Evolutionary conservation across 2,113 vertebrate species (phyloP), one percentile per base, ranked within the genome.

Genomic region (Arothron firmamentum): DNA sequence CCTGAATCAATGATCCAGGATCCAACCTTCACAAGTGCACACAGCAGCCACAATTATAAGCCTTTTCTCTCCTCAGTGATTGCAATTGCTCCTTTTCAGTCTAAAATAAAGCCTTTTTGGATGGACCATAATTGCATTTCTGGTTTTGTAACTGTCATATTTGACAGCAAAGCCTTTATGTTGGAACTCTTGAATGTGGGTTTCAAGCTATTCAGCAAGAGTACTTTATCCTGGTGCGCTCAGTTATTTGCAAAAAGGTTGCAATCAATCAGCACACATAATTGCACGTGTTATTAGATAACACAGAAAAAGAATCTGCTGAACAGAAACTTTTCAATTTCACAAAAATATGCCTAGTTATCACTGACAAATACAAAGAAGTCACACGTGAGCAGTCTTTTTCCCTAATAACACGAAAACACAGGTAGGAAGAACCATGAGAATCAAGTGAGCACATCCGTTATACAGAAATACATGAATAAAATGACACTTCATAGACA

Each of bases 11-110:
- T 70, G 62, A 15, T 41, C 1, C 54, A 16, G 59, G 62, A 56
- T 52, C 58, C 49, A 8, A 47, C 63, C 67, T 59, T 59, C 67
- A 52, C 60, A 55, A 65, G 72, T 66, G 68, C 62, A 55, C 41
- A 38, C 9, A 38, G 6, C 34, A 12, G 34, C 11, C 34, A 9
- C 34, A 38, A 38, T 38, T 38, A 38, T 38, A 38, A 38, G 34
- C 34, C 34, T 38, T 38, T 38, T 2, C 34, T 38, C 34, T 10
- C 12, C 34, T 12, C 34, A 3, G 34, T 38, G 34, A 38, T 38
- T 38, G 3, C 11, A 2, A 10, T 38, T 12, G 8, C 8, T 31
- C 2, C 6, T 38, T 38, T 12, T 11, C 12, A 38, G 9, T 38
- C 34, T 38, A 12, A 38, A 38, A 38, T 2, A 38, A 38, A 38